Conservation (phyloP, 1,140 invertebrate species). For the Sesamia nonagrioides region DNA sequence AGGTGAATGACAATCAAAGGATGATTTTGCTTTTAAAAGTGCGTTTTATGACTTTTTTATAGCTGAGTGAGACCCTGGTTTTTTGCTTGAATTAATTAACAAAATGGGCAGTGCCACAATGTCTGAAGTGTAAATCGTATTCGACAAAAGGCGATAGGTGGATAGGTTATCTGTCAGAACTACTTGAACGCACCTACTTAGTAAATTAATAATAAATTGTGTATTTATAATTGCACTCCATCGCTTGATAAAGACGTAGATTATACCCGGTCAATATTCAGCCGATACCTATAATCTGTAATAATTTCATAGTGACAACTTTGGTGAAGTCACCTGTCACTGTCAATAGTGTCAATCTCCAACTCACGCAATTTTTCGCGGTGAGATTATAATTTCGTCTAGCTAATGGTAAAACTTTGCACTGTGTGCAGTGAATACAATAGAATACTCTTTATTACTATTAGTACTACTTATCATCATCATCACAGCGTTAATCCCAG, state of each 20-base stretch:
- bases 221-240: neutral
- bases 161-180: neutral
- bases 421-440: slow-evolving; percentile 22
- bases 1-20: neutral
- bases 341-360: too few species aligned
- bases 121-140: neutral
- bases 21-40: neutral
- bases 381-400: neutral
- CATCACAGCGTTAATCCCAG: too few species aligned
- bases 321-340: too few species aligned
- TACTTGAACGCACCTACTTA: neutral
- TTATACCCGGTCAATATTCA: too few species aligned
- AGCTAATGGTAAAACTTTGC: neutral
- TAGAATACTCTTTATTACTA: too few species aligned
- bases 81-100: neutral
- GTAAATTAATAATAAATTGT: neutral
- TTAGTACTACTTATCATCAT: too few species aligned
- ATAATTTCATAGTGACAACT: too few species aligned
- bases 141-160: neutral
- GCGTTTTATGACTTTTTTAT: neutral
- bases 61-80: neutral
- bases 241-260: too few species aligned
- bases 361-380: too few species aligned
- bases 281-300: too few species aligned
- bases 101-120: neutral